These are phyloP conservation scores for Rhodeus uyekii DNA, from an alignment of 2,797 vertebrate species.

Conservation along the genomic window DNA sequence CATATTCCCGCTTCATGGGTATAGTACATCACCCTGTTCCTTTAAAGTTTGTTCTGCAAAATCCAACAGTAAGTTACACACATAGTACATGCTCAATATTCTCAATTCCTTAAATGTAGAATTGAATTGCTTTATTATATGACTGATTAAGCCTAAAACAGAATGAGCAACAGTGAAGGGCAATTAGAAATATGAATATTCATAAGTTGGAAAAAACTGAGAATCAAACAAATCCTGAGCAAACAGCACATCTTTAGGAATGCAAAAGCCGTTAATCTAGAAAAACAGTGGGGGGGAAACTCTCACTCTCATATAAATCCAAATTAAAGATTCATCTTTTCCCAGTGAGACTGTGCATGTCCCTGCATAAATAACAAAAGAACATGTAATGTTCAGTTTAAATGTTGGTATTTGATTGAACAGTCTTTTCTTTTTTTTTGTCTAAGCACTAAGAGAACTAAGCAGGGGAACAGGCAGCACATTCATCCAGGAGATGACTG, in stretches of 20 bases:
- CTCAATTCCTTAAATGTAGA: not conserved
- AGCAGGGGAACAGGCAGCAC: not conserved
- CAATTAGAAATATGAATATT: constrained; percentile 37
- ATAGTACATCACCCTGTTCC: not conserved
- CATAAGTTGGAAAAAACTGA: constrained; percentile 16
- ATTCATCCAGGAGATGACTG: not conserved
- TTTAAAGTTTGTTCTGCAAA: not conserved
- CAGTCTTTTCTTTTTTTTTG: not conserved
- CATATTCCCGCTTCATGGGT: not conserved
- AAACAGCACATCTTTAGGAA: constrained; percentile 17
- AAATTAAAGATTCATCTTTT: not conserved
- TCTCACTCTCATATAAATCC: not conserved
- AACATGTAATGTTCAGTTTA: not conserved
- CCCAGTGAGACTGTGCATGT: not conserved
- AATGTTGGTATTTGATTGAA: not conserved
- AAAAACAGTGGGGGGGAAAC: not conserved
- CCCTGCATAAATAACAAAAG: not conserved
- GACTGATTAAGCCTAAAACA: constrained; percentile 1
- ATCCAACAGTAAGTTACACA: not conserved
- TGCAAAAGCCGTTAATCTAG: not conserved
- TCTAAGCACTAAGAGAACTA: not conserved
- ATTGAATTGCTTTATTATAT: constrained; percentile 11
- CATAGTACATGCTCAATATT: not conserved
- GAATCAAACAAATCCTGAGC: constrained; percentile 8
- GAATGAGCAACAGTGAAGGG: constrained; percentile 22